Conservation (phyloP, 2,888 invertebrate species). For the Agriopis leucophaearia region DNA sequence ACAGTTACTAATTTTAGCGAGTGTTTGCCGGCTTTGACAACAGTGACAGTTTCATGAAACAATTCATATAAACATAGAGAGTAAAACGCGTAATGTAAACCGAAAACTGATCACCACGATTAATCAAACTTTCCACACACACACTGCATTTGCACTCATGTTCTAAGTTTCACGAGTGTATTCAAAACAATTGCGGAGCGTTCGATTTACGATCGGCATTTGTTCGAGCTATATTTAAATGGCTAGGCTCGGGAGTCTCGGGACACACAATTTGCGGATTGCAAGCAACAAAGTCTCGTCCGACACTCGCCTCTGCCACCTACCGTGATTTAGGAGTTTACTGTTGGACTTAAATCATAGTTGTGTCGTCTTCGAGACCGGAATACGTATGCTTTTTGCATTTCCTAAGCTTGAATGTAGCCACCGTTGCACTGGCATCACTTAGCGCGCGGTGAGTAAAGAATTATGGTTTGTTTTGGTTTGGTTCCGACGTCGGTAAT, state of each 20-base stretch:
- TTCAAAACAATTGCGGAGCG: conserved; percentile 79
- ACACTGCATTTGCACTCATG: conserved; percentile 65
- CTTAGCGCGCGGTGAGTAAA: conserved; percentile 59
- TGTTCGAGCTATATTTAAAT: conserved; percentile 83
- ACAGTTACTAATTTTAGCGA: conserved; percentile 53
- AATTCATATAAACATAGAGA: conserved; percentile 59
- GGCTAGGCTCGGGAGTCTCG: conserved; percentile 80
- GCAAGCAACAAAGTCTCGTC: conserved; percentile 77
- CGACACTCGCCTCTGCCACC: conserved; percentile 73
- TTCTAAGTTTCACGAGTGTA: conserved; percentile 73
- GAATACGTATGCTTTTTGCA: conserved; percentile 72
- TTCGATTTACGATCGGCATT: conserved; percentile 83
- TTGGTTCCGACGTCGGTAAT: conserved; percentile 59
- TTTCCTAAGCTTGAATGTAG: conserved; percentile 64
- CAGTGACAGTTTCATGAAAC: conserved; percentile 52
- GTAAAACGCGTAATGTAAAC: conserved; percentile 58
- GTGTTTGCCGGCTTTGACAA: conserved; percentile 45
- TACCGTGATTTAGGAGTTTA: conserved; percentile 80
- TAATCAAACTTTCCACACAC: conserved; percentile 73
- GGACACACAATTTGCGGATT: conserved; percentile 84
- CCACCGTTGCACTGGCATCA: conserved; percentile 61
- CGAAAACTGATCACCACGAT: conserved; percentile 59
- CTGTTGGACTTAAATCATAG: conserved; percentile 78
- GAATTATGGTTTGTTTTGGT: conserved; percentile 71
- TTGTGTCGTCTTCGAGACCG: conserved; percentile 70